Evolutionary conservation across 23 tunicate genomes (phyloP).

Genomic region (Halocynthia roretzi): DNA sequence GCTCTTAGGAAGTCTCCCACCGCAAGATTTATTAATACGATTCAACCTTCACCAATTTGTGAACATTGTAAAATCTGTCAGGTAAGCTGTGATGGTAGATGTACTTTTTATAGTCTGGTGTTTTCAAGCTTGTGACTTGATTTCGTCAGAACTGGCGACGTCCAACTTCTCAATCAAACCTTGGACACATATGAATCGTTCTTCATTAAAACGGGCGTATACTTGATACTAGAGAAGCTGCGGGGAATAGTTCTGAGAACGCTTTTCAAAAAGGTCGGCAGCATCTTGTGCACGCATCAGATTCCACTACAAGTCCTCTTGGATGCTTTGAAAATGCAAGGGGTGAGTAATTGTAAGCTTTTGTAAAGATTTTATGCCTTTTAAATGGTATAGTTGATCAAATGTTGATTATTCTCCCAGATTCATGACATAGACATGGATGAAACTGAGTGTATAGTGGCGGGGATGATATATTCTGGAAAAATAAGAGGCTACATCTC

Average conservation of each 20-base stretch:
- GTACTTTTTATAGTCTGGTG: not conserved
- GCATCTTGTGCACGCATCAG: slow-evolving; percentile 61
- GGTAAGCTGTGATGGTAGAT: slow-evolving; percentile 26
- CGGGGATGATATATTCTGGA: slow-evolving; percentile 88
- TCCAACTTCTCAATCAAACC: slow-evolving; percentile 52
- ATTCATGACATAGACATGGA: slow-evolving; percentile 93
- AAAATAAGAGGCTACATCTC: slow-evolving; percentile 95
- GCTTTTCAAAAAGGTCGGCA: slow-evolving; percentile 60
- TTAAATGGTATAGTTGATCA: not conserved
- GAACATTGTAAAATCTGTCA: slow-evolving; percentile 58
- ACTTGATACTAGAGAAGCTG: slow-evolving; percentile 79
- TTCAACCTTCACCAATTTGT: slow-evolving; percentile 59
- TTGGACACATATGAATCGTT: slow-evolving; percentile 59
- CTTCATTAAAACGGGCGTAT: slow-evolving; percentile 85
- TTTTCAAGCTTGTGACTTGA: not conserved
- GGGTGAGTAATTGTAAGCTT: slow-evolving; percentile 32
- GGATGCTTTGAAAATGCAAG: slow-evolving; percentile 67
- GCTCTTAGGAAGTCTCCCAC: slow-evolving; percentile 85
- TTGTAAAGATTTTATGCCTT: not conserved
- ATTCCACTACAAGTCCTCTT: slow-evolving; percentile 76
- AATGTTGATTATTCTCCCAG: slow-evolving; percentile 9
- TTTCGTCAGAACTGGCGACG: slow-evolving; percentile 67
- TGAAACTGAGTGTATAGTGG: slow-evolving; percentile 93
- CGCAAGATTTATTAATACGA: slow-evolving; percentile 29
- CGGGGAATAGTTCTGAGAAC: slow-evolving; percentile 71